Base-by-base conservation (phyloP, 2,113 vertebrate species). In the Greenwoodochromis staneri region DNA sequence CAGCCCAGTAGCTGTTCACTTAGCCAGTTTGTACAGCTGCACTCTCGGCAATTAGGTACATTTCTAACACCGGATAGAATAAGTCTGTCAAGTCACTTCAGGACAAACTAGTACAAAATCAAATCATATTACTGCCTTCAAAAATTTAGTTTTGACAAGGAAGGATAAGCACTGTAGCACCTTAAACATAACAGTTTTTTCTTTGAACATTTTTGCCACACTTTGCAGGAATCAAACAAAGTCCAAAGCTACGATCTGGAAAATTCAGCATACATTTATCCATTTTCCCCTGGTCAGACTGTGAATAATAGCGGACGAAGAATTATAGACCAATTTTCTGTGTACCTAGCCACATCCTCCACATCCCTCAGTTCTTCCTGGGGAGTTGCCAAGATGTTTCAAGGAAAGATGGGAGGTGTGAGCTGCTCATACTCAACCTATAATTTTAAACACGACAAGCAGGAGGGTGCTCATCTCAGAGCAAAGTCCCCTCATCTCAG, bases 211-310 rank as follows among this genome's bases (percentile, higher is more conserved):
- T 12, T 34, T 78, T 31, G 45, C 7, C 17, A 51, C 2, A 78
- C 17, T 9, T 78, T 49, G 27, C 27, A 78, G 27, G 45, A 49
- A 51, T 12, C 9, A 4, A 78, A 78, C 16, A 49, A 19, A 49
- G 71, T 49, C 71, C 45, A 78, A 31, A 78, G 4, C 45, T 78
- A 31, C 10, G 2, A 49, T 76, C 6, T 49, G 16, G 45, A 78
- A 49, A 19, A 12, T n/a, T 29, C 10, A 49, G 1, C 71, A 4
- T 0, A 13, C 73, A 4, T 0, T 0, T 51, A 78, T 78, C 71
- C 16, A 49, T 3, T 49, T 78, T 31, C 27, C 29, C 1, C 71
- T 78, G 71, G 5, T 4, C 73, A 78, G 45, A 19, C 45, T 51
- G 71, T 2, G 17, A 51, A 47, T 78, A 51, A 4, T 31, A 49